phyloP scores from a whole-genome alignment of 2,797 vertebrate species.

The Crenuchus spilurus region DNA sequence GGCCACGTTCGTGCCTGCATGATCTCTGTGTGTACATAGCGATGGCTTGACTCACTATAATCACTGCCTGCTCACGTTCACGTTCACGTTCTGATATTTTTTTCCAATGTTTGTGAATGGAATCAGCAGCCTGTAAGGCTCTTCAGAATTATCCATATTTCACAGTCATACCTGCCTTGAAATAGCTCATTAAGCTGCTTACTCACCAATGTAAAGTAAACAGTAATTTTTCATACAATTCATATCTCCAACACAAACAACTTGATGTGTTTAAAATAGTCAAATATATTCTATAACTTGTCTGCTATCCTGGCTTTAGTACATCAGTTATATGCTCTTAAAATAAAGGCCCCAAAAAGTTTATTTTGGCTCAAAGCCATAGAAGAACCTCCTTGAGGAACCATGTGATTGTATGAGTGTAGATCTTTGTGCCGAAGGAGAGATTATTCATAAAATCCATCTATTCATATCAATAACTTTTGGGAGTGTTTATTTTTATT shows the following conservation, averaged over 20 bases:
- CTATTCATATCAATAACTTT: no score
- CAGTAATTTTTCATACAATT: no score
- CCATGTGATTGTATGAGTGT: no score
- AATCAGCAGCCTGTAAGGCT: slow-evolving; percentile 12
- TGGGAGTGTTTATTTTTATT: no score
- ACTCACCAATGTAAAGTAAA: slow-evolving; percentile 59
- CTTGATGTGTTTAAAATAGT: not conserved
- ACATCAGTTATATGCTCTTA: not conserved
- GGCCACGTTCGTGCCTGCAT: not conserved
- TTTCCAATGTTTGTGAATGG: slow-evolving; percentile 18
- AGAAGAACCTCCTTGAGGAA: no score
- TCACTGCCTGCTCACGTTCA: not conserved
- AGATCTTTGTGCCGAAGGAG: no score
- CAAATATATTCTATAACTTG: not conserved
- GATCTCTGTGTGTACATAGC: not conserved
- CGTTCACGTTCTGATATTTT: slow-evolving; percentile 32
- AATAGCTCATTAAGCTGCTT: not conserved
- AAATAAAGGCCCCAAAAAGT: not conserved
- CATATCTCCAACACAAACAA: not conserved
- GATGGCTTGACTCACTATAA: slow-evolving; percentile 34
- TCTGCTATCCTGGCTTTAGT: not conserved
- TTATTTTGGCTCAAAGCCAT: no score
- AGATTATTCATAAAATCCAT: no score
- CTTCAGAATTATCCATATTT: slow-evolving; percentile 46
- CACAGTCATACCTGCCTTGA: slow-evolving; percentile 36